Evolutionary conservation across 2,113 vertebrate species (phyloP).

Genomic region (Atrichornis clamosus): DNA sequence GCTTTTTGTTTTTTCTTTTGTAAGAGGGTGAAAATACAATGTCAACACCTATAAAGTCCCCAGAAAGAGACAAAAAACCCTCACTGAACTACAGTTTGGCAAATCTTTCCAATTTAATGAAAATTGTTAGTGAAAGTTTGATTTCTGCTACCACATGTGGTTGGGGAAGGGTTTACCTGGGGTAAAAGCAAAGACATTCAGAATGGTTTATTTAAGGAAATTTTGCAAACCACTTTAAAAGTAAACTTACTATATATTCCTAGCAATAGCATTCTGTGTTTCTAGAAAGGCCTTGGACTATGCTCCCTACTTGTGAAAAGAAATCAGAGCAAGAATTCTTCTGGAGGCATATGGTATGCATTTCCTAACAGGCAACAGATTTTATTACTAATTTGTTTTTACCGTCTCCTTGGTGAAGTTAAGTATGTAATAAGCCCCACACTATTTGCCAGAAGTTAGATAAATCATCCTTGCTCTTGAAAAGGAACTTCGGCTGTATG

Average conservation of each 20-base stretch:
- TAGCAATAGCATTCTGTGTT: neutral
- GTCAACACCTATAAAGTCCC: neutral
- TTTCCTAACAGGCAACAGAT: constrained; percentile 7
- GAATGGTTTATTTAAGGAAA: constrained; percentile 16
- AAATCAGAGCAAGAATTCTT: neutral
- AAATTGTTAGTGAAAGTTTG: constrained; percentile 31
- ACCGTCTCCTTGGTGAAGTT: neutral
- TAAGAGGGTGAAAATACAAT: constrained; percentile 5
- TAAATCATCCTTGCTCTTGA: neutral
- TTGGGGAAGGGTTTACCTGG: neutral
- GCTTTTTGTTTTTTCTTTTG: neutral
- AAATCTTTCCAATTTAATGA: constrained; percentile 18
- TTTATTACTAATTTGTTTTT: constrained; percentile 46
- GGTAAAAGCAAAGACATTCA: neutral
- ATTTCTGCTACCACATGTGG: neutral
- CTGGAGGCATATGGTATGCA: neutral
- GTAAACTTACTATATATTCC: neutral
- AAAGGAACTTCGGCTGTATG: neutral
- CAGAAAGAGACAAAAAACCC: neutral
- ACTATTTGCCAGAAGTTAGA: neutral
- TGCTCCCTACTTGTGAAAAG: neutral
- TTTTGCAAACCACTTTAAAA: neutral
- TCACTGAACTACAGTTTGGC: neutral
- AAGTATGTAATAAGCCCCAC: constrained; percentile 5
- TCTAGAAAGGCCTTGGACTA: neutral